Base-by-base conservation (phyloP, 2,888 invertebrate genomes). In the Lepidonotus clava region DNA sequence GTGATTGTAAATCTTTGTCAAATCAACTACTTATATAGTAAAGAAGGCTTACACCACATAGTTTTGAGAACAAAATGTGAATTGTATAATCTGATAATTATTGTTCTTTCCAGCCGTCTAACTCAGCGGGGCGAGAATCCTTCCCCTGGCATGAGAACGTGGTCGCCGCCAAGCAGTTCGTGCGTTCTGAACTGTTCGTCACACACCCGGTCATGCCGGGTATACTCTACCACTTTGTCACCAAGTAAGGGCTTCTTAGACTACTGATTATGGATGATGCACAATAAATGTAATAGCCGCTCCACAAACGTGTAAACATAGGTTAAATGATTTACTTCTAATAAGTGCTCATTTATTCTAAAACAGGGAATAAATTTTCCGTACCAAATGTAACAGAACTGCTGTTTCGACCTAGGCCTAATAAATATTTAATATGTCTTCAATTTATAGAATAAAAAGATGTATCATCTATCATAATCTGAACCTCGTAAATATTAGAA, bases 131-230 rank as follows among this genome's bases (percentile, higher is more conserved):
- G 38, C 89, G 93, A 86, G 89, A 91, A 34, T 87, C 89, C 11
- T 94, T 97, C 86, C 97, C 98, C 0, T 98, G 98, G 98, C 97
- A 97, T 93, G 95, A 95, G 11, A 94, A 94, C 46, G 95, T 95
- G 87, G 94, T 96, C 88, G 93, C 96, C 36, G 96, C 96, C 0
- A 95, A 95, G 77, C 96, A 97, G 92, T 95, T 96, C 84, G 95
- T 97, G 91, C 93, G 93, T 87, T 95, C 96, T 91, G 96, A 96
- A 90, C 95, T 96, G 91, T 97, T 96, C 92, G 95, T 96, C 85
- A 96, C 96, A 0, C 97, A 97, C 94, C 95, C 96, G 0, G 95
- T 97, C 56, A 93, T 97, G 84, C 92, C 95, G 34, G 95, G 92
- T 56, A 95, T 97, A 76, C 94, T 96, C 53, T 95, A 96, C 89